Evolutionary conservation across 2,113 vertebrate species (phyloP), one percentile per base, ranked within the genome.

Genomic region (Pyrgilauda ruficollis): DNA sequence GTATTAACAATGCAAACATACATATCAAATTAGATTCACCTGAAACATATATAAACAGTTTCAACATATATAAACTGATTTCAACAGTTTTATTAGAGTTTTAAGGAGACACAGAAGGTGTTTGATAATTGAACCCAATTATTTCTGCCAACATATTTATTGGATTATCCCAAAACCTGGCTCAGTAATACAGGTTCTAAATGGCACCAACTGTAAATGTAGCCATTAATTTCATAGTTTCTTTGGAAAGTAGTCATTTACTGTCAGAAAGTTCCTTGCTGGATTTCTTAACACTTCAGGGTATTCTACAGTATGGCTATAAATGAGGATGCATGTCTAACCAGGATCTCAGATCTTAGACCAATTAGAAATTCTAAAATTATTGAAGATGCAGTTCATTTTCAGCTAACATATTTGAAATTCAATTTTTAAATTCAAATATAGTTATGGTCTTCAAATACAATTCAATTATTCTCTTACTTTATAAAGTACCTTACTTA

Each of bases 151-250:
- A 91, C 5, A 8, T 61, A 52, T 55, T 72, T 81, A 63, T 8
- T 2, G 3, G 52, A 28, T 35, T 74, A 44, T 31, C 31, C 68
- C 28, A 84, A 39, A 69, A 47, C 43, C 46, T 27, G 6, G 19
- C 11, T 96, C 95, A 95, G 39, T 83, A 70, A 84, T 62, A 82
- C 47, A 73, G 3, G 39, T 90, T 96, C 72, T 64, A 96, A 96
- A 89, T 88, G 75, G n/a, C 44, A 81, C 13, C 22, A 73, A n/a
- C 56, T 69, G 24, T 89, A 94, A 96, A 96, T 59, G 50, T 69
- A 81, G 53, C 24, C 84, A 35, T 56, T 96, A 91, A 87, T 88
- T 96, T 82, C 72, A 75, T 56, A 39, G 12, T 81, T 90, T 55
- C 22, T 90, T 56, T 95, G 66, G 78, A 88, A 80, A 95, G 43